A percentile compares a stretch with the other conserved stretches of the same genome.
These are phyloP conservation scores for Microvelia longipes DNA, from an alignment of 1,140 invertebrate genomes.

Conservation along the genomic window DNA sequence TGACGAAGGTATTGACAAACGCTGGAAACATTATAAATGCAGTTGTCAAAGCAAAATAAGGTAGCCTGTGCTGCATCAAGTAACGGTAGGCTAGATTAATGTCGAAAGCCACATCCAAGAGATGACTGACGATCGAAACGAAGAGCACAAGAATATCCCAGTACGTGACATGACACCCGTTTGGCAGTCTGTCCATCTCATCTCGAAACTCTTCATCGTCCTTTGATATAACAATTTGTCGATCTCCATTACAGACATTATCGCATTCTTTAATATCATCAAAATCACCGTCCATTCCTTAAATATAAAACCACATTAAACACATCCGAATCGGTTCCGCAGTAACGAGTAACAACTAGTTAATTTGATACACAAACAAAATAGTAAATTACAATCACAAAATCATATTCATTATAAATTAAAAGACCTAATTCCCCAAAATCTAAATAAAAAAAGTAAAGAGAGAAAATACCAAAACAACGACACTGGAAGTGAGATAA, in stretches of 20 bases:
- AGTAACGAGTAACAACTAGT: too few species aligned
- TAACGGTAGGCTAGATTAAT: conserved; percentile 39
- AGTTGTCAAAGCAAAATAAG: conserved; percentile 42
- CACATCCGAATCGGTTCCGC: background rate
- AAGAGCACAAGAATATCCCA: conserved; percentile 32
- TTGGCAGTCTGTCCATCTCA: conserved; percentile 6
- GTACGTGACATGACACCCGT: conserved; percentile 27
- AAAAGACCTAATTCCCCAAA: too few species aligned
- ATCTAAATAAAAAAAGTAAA: background rate
- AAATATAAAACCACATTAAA: background rate
- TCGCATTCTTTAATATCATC: background rate
- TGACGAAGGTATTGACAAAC: conserved; percentile 44
- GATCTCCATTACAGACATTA: background rate
- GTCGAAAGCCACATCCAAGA: conserved; percentile 46
- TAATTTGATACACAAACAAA: too few species aligned
- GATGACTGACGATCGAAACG: conserved; percentile 41
- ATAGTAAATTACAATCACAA: too few species aligned
- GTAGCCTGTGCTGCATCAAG: conserved; percentile 29
- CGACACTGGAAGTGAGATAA: background rate
- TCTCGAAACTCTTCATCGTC: background rate
- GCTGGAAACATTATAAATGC: conserved; percentile 45
- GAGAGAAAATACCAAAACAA: background rate
- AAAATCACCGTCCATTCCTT: conserved; percentile 2
- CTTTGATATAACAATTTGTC: background rate
- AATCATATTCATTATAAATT: too few species aligned